Conservation (phyloP, 2,113 vertebrate genomes). For the Microtus ochrogaster region DNA sequence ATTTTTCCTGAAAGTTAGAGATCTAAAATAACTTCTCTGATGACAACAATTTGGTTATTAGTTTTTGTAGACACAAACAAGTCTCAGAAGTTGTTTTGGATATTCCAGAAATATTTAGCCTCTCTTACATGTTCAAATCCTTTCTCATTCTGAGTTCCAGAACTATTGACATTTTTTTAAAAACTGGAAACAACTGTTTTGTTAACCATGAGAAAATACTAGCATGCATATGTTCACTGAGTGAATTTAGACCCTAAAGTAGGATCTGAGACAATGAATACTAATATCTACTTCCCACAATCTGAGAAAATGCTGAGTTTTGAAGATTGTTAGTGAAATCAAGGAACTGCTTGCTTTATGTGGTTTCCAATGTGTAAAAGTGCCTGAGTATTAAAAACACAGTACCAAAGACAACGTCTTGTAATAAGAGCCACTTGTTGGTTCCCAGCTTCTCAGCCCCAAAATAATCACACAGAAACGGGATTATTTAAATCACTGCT, state of each 20-base stretch:
- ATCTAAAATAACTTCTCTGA: background rate
- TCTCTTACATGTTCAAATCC: background rate
- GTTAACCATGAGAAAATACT: background rate
- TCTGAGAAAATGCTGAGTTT: background rate
- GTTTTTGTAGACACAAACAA: background rate
- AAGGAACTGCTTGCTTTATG: too few species aligned
- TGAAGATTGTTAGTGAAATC: background rate
- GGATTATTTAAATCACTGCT: too few species aligned
- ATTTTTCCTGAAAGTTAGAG: background rate
- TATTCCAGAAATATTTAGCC: background rate
- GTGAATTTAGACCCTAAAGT: background rate
- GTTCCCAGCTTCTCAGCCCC: too few species aligned
- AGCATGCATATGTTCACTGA: background rate
- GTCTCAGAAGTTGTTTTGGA: background rate
- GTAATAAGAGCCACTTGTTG: too few species aligned
- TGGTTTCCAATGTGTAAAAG: fast-evolving
- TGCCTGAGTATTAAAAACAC: background rate
- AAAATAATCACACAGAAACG: too few species aligned
- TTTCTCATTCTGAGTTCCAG: background rate
- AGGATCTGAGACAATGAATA: background rate
- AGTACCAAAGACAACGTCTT: background rate
- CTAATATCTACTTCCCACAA: fast-evolving
- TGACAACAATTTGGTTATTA: background rate
- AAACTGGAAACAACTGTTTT: background rate
- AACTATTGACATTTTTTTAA: background rate